phyloP scores from a whole-genome alignment of 2,113 vertebrate genomes.

The Loxodonta africana region DNA sequence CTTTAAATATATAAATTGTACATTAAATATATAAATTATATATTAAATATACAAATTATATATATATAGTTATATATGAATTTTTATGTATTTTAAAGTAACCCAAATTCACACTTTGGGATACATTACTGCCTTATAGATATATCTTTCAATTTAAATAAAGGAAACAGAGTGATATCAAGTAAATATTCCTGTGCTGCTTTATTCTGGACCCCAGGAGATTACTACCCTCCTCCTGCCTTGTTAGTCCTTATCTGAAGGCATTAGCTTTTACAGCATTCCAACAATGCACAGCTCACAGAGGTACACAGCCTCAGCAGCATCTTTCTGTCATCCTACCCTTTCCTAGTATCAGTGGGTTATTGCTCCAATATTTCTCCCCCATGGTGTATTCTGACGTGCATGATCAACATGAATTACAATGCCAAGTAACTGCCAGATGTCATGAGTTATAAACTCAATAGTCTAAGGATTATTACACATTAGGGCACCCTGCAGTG shows the following conservation, averaged over 20 bases:
- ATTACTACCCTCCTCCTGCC: conserved; percentile 37
- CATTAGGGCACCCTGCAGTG: conserved; percentile 81
- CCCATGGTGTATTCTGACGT: conserved; percentile 61
- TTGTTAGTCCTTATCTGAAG: conserved; percentile 65
- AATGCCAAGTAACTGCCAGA: conserved; percentile 85
- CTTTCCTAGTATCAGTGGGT: neutral
- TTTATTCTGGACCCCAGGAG: conserved; percentile 38
- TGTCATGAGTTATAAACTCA: conserved; percentile 84
- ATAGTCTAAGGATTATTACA: conserved; percentile 87
- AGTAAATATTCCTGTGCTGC: conserved; percentile 86
- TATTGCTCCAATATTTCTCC: conserved; percentile 54
- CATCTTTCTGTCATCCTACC: conserved; percentile 43
- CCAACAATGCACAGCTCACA: fast-evolving
- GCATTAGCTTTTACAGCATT: conserved; percentile 33
- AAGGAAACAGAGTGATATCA: conserved; percentile 83
- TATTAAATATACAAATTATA: neutral
- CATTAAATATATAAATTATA: neutral
- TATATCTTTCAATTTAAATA: conserved; percentile 88
- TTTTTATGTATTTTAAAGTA: neutral
- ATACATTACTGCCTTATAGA: conserved; percentile 73
- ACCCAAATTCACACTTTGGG: neutral
- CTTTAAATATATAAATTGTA: neutral
- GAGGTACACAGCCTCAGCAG: conserved; percentile 33
- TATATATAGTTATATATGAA: neutral
- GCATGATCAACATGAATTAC: conserved; percentile 79